Conservation (phyloP, 92 coral and sea anemone genomes). For the Porites divaricata region DNA sequence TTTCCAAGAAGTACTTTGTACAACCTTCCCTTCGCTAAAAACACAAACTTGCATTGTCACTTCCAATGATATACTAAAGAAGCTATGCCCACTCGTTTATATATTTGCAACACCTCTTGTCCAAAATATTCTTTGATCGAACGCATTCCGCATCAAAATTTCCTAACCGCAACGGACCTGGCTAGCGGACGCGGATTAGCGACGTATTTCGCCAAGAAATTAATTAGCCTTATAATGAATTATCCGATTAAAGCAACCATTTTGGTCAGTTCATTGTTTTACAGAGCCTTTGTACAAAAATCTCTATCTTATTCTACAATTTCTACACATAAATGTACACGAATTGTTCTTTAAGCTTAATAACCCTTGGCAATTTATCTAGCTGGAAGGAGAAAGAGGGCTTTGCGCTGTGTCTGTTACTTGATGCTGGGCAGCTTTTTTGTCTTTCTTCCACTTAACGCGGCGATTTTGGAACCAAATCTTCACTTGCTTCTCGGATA, state of each 20-base stretch:
- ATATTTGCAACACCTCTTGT: constrained; percentile 21
- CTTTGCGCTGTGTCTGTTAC: constrained; percentile 59
- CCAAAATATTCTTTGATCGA: constrained; percentile 1
- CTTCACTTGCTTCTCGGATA: constrained; percentile 98
- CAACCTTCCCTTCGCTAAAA: constrained; percentile 20
- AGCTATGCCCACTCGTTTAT: neutral
- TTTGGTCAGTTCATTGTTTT: constrained; percentile 37
- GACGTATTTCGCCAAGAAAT: constrained; percentile 29
- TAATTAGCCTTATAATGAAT: constrained; percentile 54
- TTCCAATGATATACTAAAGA: constrained; percentile 3
- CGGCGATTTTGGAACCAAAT: constrained; percentile 99
- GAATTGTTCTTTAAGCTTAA: constrained; percentile 9
- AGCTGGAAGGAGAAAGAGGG: constrained; percentile 79
- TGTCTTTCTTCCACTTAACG: constrained; percentile 99
- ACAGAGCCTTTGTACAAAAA: constrained; percentile 32
- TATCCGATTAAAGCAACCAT: constrained; percentile 62
- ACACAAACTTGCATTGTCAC: constrained; percentile 18
- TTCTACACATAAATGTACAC: constrained; percentile 49
- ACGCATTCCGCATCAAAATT: neutral
- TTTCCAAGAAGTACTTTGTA: constrained; percentile 31
- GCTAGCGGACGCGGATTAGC: neutral
- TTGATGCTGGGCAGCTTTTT: constrained; percentile 90
- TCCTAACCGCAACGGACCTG: neutral
- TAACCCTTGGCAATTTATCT: constrained; percentile 9
- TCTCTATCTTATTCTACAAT: constrained; percentile 44